Evolutionary conservation across 2,888 invertebrate species (phyloP), one percentile per base, ranked within the genome.

Genomic region (Penaeus monodon): DNA sequence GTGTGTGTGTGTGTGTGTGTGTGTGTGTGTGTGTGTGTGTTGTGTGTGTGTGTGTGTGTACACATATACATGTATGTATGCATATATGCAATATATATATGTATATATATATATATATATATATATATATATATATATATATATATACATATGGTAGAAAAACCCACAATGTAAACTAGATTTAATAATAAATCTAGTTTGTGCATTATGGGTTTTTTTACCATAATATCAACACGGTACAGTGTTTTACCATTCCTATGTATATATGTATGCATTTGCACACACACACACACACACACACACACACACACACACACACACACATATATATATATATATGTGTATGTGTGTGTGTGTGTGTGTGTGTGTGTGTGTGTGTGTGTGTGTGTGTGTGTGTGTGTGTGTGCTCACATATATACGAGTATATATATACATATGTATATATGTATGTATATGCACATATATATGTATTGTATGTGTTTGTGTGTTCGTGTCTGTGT

Each of bases 61-160:
- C 33, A 73, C 33, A 73, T 73, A 73, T 33, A 73, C 33, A 33
- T 73, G 27, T 73, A 73, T 73, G 2, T 73, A 29, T 73, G 27
- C 7, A 14, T 73, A 14, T 73, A 14, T 73, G 14, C 27, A 33
- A 33, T 12, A 33, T 73, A 33, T 29, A 33, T 22, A 73, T 12
- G 33, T 29, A 73, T 4, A 29, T 14, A 29, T 73, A 22, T 33
- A 29, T 33, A 10, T 73, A 22, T 33, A 29, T 33, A 29, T 33
- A 10, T 14, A 12, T 33, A 73, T 1, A 14, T 8, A 29, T 33
- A 10, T 6, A 14, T 33, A 73, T 33, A 73, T 33, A 73, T 73
- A 73, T 33, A 29, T 73, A 33, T 73, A 33, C 33, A 73, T 73
- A 73, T 73, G 12, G n/a, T 73, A 27, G 20, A 73, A n/a, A 73